These are phyloP conservation scores for Pygocentrus nattereri DNA, from an alignment of 2,797 vertebrate genomes.

Conservation along the genomic window DNA sequence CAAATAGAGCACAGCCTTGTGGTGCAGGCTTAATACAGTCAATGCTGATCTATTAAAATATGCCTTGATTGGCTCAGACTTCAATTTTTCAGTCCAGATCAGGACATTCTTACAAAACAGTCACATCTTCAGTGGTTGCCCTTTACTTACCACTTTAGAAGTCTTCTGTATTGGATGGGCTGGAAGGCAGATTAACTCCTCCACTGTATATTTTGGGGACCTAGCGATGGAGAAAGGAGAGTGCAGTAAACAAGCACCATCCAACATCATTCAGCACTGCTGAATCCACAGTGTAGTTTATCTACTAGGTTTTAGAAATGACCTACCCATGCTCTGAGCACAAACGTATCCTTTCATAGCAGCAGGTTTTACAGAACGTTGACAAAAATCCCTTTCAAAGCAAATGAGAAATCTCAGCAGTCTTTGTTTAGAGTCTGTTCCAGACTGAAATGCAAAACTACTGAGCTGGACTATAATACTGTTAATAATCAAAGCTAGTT, in stretches of 20 bases:
- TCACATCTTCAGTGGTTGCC: neutral
- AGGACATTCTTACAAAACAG: neutral
- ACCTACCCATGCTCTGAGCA: too few species aligned
- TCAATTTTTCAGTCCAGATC: neutral
- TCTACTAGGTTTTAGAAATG: too few species aligned
- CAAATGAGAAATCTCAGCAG: neutral
- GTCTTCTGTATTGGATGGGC: slow-evolving; percentile 11
- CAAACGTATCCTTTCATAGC: too few species aligned
- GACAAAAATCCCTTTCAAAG: neutral
- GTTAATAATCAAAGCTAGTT: neutral
- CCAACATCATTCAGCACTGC: neutral
- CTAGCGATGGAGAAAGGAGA: slow-evolving; percentile 35
- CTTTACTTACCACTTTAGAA: slow-evolving; percentile 27
- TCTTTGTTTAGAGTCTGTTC: too few species aligned
- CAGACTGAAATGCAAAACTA: neutral
- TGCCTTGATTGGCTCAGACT: too few species aligned
- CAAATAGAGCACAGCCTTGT: too few species aligned
- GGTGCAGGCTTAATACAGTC: too few species aligned
- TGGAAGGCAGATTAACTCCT: slow-evolving; percentile 57
- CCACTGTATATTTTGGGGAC: slow-evolving; percentile 51
- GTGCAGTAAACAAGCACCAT: neutral
- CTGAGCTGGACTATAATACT: neutral
- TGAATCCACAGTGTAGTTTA: neutral
- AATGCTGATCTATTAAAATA: too few species aligned
- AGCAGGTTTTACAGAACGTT: too few species aligned